phyloP scores from a whole-genome alignment of 2,888 invertebrate genomes.

The Hypercompe scribonia region DNA sequence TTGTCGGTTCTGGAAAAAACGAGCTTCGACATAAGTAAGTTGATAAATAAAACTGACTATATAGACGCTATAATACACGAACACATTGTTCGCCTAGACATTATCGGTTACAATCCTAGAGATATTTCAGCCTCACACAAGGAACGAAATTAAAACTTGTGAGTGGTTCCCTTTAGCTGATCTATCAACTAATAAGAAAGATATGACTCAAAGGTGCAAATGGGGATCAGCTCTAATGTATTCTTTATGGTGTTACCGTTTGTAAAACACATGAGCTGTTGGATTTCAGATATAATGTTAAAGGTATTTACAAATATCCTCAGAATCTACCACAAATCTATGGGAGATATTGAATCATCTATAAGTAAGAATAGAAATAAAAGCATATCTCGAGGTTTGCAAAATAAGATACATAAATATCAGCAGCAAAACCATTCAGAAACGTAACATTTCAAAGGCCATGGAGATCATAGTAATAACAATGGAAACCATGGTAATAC shows the following conservation, averaged over 20 bases:
- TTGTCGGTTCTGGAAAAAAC: constrained; percentile 96
- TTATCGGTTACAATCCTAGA: constrained; percentile 93
- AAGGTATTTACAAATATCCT: constrained; percentile 69
- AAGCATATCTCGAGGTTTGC: constrained; percentile 74
- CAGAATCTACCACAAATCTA: constrained; percentile 90
- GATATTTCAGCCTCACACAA: constrained; percentile 94
- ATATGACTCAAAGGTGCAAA: constrained; percentile 92
- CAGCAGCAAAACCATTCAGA: constrained; percentile 64
- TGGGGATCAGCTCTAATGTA: constrained; percentile 94
- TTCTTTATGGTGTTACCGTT: constrained; percentile 99
- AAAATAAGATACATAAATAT: constrained; percentile 80
- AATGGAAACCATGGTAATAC: constrained; percentile 10
- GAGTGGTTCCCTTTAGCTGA: constrained; percentile 97
- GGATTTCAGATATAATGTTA: constrained; percentile 86
- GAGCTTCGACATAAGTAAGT: constrained; percentile 95
- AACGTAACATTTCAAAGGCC: constrained; percentile 57
- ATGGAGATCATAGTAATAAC: constrained; percentile 27
- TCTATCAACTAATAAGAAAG: constrained; percentile 94
- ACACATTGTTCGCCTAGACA: constrained; percentile 95
- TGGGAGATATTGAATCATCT: constrained; percentile 89
- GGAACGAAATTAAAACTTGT: constrained; percentile 97
- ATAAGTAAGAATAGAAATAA: constrained; percentile 67
- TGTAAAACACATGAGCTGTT: constrained; percentile 92
- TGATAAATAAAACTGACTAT: constrained; percentile 93
- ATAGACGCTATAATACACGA: constrained; percentile 96